Percentiles rank a stretch among this genome's conserved stretches.
phyloP scores from a whole-genome alignment of 2,888 invertebrate genomes.

The Blastobasis lacticolella region DNA sequence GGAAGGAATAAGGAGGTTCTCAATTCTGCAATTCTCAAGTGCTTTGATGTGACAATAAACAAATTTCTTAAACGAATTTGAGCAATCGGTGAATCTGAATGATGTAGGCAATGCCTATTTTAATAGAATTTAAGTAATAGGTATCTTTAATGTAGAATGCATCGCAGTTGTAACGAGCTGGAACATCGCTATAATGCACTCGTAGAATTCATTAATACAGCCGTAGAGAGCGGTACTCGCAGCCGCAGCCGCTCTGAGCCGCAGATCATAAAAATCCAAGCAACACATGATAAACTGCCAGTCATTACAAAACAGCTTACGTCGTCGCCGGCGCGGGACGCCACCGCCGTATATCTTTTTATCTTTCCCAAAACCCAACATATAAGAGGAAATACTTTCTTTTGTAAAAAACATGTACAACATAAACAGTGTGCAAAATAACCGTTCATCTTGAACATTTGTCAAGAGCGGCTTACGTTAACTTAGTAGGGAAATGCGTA shows the following conservation, averaged over 20 bases:
- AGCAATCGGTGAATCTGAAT: no score
- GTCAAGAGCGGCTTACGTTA: slow-evolving; percentile 67
- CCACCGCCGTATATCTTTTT: slow-evolving; percentile 32
- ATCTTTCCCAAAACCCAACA: slow-evolving; percentile 35
- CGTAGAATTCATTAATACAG: slow-evolving; percentile 1
- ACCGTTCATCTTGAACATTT: slow-evolving; percentile 71
- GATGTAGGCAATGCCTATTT: no score
- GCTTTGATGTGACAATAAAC: no score
- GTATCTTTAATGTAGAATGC: no score
- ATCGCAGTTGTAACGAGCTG: no score
- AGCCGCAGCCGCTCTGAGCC: no score
- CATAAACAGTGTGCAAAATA: slow-evolving; percentile 63
- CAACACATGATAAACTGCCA: slow-evolving; percentile 29
- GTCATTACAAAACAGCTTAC: slow-evolving; percentile 33
- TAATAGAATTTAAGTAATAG: no score
- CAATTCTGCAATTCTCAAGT: no score
- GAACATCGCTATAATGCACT: no score
- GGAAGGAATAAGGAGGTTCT: no score
- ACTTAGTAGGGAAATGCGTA: slow-evolving; percentile 57
- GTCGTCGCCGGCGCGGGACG: slow-evolving; percentile 15
- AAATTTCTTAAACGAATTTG: no score
- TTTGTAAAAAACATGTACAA: slow-evolving; percentile 42
- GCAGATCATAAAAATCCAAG: slow-evolving; percentile 19
- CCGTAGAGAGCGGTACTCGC: background rate
- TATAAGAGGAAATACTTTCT: slow-evolving; percentile 38